These are phyloP conservation scores for Apodemia duryi DNA, from an alignment of 2,888 invertebrate species.

Conservation along the genomic window DNA sequence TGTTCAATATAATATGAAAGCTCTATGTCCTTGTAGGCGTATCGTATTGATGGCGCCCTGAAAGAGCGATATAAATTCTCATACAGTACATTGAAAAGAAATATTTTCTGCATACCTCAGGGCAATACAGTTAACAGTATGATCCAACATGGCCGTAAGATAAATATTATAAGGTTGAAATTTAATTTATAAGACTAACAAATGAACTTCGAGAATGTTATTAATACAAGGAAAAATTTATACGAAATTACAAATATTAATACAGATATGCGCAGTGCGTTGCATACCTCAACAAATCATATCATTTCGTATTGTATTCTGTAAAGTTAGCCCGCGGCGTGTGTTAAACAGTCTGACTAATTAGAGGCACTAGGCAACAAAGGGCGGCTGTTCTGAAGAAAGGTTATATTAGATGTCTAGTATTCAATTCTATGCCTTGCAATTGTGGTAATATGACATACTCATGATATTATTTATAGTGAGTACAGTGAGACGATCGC, in stretches of 20 bases:
- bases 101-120: slow-evolving; percentile 28
- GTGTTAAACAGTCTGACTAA: slow-evolving; percentile 75
- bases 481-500: slow-evolving; percentile 59
- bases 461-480: slow-evolving; percentile 41
- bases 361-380: slow-evolving; percentile 75
- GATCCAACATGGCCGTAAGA: background rate
- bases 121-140: slow-evolving; percentile 24
- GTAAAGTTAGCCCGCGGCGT: slow-evolving; percentile 58
- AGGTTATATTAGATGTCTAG: slow-evolving; percentile 30
- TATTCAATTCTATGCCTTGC: slow-evolving; percentile 42
- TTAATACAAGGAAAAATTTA: background rate
- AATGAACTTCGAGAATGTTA: background rate
- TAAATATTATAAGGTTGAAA: slow-evolving; percentile 12
- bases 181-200: background rate
- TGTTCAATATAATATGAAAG: slow-evolving; percentile 52
- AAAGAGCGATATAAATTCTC: slow-evolving; percentile 46
- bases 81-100: slow-evolving; percentile 32
- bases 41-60: slow-evolving; percentile 59
- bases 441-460: slow-evolving; percentile 38
- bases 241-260: slow-evolving; percentile 21
- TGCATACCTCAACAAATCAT: slow-evolving; percentile 53
- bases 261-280: slow-evolving; percentile 29
- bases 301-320: slow-evolving; percentile 62
- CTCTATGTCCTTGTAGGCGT: slow-evolving; percentile 60
- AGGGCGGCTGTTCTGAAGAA: slow-evolving; percentile 43